Evolutionary conservation across 2,888 invertebrate genomes (phyloP).

Genomic region (Meiosimyza platycephala): DNA sequence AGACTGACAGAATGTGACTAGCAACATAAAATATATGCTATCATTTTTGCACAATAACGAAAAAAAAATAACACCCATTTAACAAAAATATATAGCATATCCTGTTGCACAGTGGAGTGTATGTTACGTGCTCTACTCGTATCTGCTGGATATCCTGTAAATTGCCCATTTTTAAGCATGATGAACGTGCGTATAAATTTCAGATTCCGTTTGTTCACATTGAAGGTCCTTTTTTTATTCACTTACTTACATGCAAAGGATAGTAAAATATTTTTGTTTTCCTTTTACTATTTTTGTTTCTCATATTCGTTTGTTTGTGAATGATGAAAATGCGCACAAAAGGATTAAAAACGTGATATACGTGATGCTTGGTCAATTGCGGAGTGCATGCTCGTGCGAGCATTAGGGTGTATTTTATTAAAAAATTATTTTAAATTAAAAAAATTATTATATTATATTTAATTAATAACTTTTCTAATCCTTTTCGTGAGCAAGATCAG

Average conservation of each 20-base stretch:
- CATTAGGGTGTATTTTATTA: neutral
- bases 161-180: slow-evolving; percentile 25
- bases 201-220: slow-evolving; percentile 57
- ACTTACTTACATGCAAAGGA: neutral
- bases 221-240: slow-evolving; percentile 15
- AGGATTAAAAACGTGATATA: slow-evolving; percentile 19
- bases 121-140: neutral
- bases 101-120: neutral
- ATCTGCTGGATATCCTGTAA: slow-evolving; percentile 19
- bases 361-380: neutral
- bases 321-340: slow-evolving; percentile 13
- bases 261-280: neutral
- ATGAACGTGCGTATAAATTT: slow-evolving; percentile 53
- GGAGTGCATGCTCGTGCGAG: neutral
- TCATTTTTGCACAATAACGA: neutral
- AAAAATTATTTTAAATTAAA: no score
- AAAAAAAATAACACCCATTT: neutral
- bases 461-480: no score
- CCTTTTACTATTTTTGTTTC: neutral
- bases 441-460: no score
- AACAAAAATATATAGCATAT: neutral
- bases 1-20: neutral
- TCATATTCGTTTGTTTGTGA: neutral
- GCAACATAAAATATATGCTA: slow-evolving; percentile 11
- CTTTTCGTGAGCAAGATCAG: no score